Base-by-base conservation (phyloP, 2,888 invertebrate genomes). In the Cerastis rubricosa region DNA sequence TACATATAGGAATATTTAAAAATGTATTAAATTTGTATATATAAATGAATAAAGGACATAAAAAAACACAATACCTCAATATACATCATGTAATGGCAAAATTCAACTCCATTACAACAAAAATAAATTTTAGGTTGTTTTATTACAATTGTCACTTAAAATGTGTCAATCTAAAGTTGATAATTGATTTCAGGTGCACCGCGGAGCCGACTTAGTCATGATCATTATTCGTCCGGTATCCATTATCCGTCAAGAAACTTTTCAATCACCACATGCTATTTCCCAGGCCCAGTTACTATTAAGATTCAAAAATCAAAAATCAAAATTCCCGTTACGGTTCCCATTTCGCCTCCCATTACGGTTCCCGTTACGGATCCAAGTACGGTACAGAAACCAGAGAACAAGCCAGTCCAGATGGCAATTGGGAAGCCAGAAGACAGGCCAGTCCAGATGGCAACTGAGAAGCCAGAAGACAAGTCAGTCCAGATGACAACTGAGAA, bases 111-210 rank as follows among this genome's bases (percentile, higher is more conserved):
- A 61, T 11, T 35, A 17, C 17, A 59, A 17, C 59, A 29, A 17
- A 59, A 57, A 1, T n/a, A 35, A 11, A 35, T 11, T 19, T 61
- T 9, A 35, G 11, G 1, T 61, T 1, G 0, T 40, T 47, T n/a
- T 19, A 47, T 2, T 14, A 22, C 14, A 64, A 64, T n/a, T 43
- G 43, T 14, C 43, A 43, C 17, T 43, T 43, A 43, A 64, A 64
- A 43, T n/a, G n/a, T 43, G 14, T 43, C 14, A 17, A n/a, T 8
- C 43, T 64, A 64, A 64, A n/a, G 43, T n/a, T 43, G 0, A 64
- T 8, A 14, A 63, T 72, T 80, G 8, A 54, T 77, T 77, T 80
- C 80, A 77, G 77, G 77, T 77, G 80, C 77, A 29, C 72, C 77
- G 17, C 5, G 2, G 17, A 14, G 4, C 25, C 7, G 35, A 5